These are phyloP conservation scores for human (Homo sapiens) DNA, from an alignment of 2,113 vertebrate genomes.

Conservation along the genomic window DNA sequence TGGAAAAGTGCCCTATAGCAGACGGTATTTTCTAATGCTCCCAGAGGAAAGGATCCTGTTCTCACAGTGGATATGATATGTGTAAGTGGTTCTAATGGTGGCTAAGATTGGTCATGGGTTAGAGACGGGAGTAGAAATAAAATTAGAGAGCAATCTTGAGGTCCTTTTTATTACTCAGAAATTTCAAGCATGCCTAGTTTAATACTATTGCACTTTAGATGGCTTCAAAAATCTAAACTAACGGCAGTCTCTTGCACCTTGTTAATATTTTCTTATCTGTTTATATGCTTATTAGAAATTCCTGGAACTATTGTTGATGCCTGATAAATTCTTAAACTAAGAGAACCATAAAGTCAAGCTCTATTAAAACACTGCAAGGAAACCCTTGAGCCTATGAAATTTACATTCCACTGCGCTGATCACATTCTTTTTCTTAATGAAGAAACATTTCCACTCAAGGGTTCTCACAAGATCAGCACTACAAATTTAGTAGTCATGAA, in stretches of 20 bases:
- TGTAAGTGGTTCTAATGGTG: not conserved
- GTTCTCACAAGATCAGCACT: constrained; percentile 28
- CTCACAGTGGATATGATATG: not conserved
- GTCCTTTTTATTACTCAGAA: not conserved
- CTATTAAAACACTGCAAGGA: constrained; percentile 54
- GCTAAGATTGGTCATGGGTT: not conserved
- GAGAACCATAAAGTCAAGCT: constrained; percentile 41
- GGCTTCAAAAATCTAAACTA: constrained; percentile 28
- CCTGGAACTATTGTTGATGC: constrained; percentile 39
- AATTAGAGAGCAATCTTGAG: not conserved
- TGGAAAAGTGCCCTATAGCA: not conserved
- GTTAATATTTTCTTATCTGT: constrained; percentile 55
- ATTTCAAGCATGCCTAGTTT: not conserved
- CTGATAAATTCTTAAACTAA: constrained; percentile 58
- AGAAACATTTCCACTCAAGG: constrained; percentile 49
- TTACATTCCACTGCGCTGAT: constrained; percentile 55
- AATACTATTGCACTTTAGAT: not conserved
- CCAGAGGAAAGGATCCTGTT: not conserved
- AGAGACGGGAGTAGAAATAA: not conserved
- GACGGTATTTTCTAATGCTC: not conserved
- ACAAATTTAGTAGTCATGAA: not conserved
- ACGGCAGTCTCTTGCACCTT: constrained; percentile 8
- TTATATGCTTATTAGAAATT: constrained; percentile 55
- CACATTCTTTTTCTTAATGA: constrained; percentile 64
- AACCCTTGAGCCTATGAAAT: constrained; percentile 47